These are phyloP conservation scores for Cygnus olor DNA, from an alignment of 2,797 vertebrate genomes.

Conservation along the genomic window DNA sequence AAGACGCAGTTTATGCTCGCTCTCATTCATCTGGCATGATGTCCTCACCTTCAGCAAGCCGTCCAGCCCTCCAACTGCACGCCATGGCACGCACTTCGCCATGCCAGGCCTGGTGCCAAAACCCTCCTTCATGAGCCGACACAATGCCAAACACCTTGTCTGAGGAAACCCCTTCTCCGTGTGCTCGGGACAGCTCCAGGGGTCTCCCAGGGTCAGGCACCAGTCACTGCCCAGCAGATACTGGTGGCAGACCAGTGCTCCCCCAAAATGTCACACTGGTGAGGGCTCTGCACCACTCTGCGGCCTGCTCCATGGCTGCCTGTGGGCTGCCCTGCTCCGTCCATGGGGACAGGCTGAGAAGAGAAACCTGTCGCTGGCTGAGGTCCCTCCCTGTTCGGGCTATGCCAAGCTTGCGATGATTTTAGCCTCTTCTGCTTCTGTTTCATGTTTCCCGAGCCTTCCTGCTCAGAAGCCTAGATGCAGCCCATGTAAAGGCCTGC, in stretches of 20 bases:
- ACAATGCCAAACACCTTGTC: slow-evolving; percentile 10
- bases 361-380: fast-evolving
- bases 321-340: not conserved
- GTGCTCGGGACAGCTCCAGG: not conserved
- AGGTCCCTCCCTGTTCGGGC: too few species aligned
- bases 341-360: not conserved
- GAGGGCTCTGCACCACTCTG: too few species aligned
- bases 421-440: not conserved
- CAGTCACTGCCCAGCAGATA: not conserved
- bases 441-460: not conserved
- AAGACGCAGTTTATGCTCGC: not conserved
- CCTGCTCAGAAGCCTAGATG: not conserved
- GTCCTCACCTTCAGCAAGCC: not conserved
- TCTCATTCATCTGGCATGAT: not conserved
- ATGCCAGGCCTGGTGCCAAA: not conserved
- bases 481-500: not conserved
- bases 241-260: not conserved
- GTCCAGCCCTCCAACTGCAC: too few species aligned
- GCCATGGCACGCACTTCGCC: too few species aligned
- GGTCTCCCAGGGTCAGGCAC: not conserved
- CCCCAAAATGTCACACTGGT: not conserved
- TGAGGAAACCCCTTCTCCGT: not conserved
- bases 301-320: not conserved
- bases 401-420: fast-evolving
- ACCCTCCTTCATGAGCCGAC: not conserved